Evolutionary conservation across 2,797 vertebrate species (phyloP).

Genomic region (Erpetoichthys calabaricus): DNA sequence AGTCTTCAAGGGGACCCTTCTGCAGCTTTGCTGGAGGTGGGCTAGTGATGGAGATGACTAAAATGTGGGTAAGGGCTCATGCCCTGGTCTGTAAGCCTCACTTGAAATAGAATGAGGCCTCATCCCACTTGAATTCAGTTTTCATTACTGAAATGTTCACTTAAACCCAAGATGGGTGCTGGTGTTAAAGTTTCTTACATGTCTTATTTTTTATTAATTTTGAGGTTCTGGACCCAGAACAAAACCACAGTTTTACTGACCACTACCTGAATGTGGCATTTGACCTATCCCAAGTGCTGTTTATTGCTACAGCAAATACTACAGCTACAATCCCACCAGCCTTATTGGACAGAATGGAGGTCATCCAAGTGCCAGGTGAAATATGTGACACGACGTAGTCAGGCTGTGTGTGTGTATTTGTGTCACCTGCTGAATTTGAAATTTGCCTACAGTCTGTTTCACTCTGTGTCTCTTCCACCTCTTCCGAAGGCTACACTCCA

Average conservation of each 20-base stretch:
- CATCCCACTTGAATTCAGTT: background rate
- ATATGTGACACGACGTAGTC: conserved; percentile 8
- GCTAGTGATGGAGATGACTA: background rate
- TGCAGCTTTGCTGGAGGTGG: conserved; percentile 87
- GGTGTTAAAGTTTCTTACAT: background rate
- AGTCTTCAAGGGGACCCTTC: conserved; percentile 92
- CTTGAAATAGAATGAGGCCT: too few relatives aligned
- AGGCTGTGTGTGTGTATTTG: conserved; percentile 11
- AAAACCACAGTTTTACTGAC: conserved; percentile 94
- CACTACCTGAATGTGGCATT: conserved; percentile 94
- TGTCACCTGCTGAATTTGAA: conserved; percentile 4
- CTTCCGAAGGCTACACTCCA: conserved; percentile 74
- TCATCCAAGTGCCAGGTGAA: conserved; percentile 90
- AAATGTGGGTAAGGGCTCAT: background rate
- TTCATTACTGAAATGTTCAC: too few relatives aligned
- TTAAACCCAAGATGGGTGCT: background rate
- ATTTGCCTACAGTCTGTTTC: conserved; percentile 5
- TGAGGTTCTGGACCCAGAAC: conserved; percentile 90
- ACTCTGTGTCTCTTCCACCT: background rate
- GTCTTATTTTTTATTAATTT: background rate
- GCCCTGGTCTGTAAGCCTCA: too few relatives aligned
- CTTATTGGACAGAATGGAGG: conserved; percentile 89
- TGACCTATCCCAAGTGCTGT: conserved; percentile 95
- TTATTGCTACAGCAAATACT: conserved; percentile 91
- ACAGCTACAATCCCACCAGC: conserved; percentile 83